Evolutionary conservation across 1,140 invertebrate genomes (phyloP).

Genomic region (Lepidotrigona ventralis): DNA sequence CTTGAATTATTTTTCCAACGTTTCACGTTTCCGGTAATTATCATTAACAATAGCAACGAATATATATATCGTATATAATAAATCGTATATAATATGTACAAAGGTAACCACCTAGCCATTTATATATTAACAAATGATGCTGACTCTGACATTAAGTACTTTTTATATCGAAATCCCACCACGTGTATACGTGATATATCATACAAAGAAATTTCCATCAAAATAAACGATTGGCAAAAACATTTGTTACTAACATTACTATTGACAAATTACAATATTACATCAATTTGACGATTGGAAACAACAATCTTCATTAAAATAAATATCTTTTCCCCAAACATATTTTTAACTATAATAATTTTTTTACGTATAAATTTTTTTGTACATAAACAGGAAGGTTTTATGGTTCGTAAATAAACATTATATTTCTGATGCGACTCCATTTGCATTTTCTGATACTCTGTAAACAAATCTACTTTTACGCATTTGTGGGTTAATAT

Average conservation of each 20-base stretch:
- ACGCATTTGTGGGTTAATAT: neutral
- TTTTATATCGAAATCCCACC: neutral
- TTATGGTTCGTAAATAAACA: neutral
- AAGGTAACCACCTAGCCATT: neutral
- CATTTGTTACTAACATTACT: neutral
- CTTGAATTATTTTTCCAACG: slow-evolving; percentile 2
- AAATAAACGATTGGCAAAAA: slow-evolving; percentile 1
- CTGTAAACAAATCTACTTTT: neutral
- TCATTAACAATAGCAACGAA: slow-evolving; percentile 24
- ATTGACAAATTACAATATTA: neutral
- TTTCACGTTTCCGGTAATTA: slow-evolving; percentile 3
- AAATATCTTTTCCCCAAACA: neutral
- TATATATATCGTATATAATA: neutral
- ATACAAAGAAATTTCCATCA: neutral
- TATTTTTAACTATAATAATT: neutral
- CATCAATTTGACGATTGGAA: neutral
- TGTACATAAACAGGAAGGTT: neutral
- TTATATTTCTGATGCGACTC: neutral
- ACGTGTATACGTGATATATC: neutral
- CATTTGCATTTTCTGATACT: neutral
- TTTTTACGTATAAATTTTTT: neutral
- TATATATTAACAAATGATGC: neutral
- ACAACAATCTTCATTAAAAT: neutral
- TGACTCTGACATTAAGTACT: slow-evolving; percentile 51
- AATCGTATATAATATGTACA: slow-evolving; percentile 26